These are phyloP conservation scores for Diploptera punctata DNA, from an alignment of 2,888 invertebrate genomes.

Conservation along the genomic window DNA sequence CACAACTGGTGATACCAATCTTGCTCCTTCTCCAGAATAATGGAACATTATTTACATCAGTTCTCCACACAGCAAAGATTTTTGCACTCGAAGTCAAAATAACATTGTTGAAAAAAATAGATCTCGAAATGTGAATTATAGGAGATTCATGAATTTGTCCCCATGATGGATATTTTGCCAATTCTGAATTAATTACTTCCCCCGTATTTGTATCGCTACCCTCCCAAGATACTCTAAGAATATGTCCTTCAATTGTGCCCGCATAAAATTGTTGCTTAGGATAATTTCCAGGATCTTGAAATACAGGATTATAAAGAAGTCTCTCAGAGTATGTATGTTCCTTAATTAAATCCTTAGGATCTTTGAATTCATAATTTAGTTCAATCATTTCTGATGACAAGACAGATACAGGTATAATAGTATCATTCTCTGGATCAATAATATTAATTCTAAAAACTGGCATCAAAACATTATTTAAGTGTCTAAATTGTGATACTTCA, in stretches of 20 bases:
- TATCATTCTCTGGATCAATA: neutral
- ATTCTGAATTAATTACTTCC: neutral
- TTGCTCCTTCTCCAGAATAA: neutral
- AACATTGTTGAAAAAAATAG: neutral
- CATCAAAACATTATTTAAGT: neutral
- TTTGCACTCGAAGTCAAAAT: neutral
- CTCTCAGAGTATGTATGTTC: neutral
- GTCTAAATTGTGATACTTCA: neutral
- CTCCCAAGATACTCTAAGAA: neutral
- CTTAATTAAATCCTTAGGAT: no score
- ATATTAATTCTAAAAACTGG: conserved; percentile 8
- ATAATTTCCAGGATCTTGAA: neutral
- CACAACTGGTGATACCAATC: neutral
- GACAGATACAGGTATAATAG: neutral
- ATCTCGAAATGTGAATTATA: neutral
- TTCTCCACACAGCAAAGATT: neutral
- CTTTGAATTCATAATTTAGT: neutral
- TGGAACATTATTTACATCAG: neutral
- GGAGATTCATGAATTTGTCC: neutral
- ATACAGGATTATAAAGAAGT: neutral
- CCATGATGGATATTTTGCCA: neutral
- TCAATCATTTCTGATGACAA: neutral
- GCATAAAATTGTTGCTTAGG: neutral
- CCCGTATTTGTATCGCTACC: neutral
- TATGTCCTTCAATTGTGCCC: neutral